Conservation (phyloP, 2,888 invertebrate species). For the Loripinus fragilis region DNA sequence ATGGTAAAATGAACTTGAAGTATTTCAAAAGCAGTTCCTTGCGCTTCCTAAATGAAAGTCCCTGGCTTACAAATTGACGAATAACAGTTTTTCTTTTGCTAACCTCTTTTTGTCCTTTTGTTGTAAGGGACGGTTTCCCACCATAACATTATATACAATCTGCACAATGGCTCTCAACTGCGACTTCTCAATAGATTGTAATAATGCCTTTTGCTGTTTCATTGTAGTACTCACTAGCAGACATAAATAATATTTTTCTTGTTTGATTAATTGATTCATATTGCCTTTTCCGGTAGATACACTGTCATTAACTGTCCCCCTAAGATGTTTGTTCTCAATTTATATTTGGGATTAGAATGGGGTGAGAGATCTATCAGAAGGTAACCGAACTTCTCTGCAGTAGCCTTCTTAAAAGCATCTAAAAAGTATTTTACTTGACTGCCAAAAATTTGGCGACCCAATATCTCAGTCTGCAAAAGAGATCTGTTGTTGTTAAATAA, state of each 20-base stretch:
- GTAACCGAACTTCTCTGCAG: slow-evolving; percentile 43
- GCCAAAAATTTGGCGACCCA: slow-evolving; percentile 55
- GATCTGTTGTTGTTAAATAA: slow-evolving; percentile 52
- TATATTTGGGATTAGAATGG: slow-evolving; percentile 53
- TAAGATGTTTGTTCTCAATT: slow-evolving; percentile 51
- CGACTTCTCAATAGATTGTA: slow-evolving; percentile 7
- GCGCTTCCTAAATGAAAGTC: not conserved
- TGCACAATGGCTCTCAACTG: slow-evolving; percentile 28
- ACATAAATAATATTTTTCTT: slow-evolving; percentile 10
- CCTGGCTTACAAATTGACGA: slow-evolving; percentile 3
- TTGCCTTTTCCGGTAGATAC: slow-evolving; percentile 15
- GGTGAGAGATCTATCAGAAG: slow-evolving; percentile 51
- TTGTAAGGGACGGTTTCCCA: not conserved
- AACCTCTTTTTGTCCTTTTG: slow-evolving; percentile 4
- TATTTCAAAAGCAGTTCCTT: not conserved
- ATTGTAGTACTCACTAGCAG: not conserved
- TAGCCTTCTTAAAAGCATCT: slow-evolving; percentile 51
- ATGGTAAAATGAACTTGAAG: slow-evolving; percentile 20
- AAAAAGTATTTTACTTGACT: slow-evolving; percentile 41
- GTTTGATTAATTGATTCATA: slow-evolving; percentile 7
- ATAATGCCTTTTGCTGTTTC: slow-evolving; percentile 8
- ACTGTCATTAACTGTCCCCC: slow-evolving; percentile 48
- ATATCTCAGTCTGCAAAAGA: slow-evolving; percentile 47
- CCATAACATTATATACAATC: slow-evolving; percentile 16
- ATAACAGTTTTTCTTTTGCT: slow-evolving; percentile 22